Percentiles rank a stretch among this genome's conserved stretches.
These are phyloP conservation scores for Platygyra sinensis DNA, from an alignment of 64 coral and sea anemone genomes.

Conservation along the genomic window DNA sequence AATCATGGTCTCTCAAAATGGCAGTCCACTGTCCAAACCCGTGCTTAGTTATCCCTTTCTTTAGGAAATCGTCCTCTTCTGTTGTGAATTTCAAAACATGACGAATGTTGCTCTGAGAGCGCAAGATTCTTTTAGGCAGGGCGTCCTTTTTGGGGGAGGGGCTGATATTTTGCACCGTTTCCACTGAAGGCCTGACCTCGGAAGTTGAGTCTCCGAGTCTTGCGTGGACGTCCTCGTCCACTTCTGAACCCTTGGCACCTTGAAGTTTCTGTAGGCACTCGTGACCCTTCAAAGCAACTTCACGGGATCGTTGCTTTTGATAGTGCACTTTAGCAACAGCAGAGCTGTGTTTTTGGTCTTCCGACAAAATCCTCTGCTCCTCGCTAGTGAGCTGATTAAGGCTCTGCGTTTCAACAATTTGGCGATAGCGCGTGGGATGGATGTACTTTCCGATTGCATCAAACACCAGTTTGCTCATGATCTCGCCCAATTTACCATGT, in stretches of 20 bases:
- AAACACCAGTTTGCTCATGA: slow-evolving; percentile 51
- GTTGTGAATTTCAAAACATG: slow-evolving; percentile 10
- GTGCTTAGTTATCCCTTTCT: slow-evolving; percentile 2
- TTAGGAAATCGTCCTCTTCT: slow-evolving; percentile 40
- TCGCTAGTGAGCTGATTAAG: background rate
- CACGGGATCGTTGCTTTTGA: slow-evolving; percentile 53
- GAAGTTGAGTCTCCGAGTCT: slow-evolving; percentile 8
- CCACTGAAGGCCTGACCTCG: background rate
- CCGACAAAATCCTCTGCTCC: slow-evolving; percentile 49
- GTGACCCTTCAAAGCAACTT: too few species aligned
- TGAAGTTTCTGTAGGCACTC: slow-evolving; percentile 47
- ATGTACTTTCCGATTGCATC: slow-evolving; percentile 62
- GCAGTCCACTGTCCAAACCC: slow-evolving; percentile 60
- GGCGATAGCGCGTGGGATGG: slow-evolving; percentile 62
- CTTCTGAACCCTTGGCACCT: slow-evolving; percentile 23
- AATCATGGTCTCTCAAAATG: slow-evolving; percentile 30
- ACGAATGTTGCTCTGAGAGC: background rate
- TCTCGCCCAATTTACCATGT: slow-evolving; percentile 24
- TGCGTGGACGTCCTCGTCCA: slow-evolving; percentile 16
- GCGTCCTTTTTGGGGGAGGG: background rate
- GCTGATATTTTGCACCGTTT: background rate
- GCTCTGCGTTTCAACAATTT: slow-evolving; percentile 72
- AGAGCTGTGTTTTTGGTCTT: slow-evolving; percentile 75
- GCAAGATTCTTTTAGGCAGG: background rate
- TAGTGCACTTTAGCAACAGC: slow-evolving; percentile 60